A percentile compares a stretch with the other conserved stretches of the same genome.
phyloP scores from a whole-genome alignment of 2,113 vertebrate genomes.

The Sorex fumeus region DNA sequence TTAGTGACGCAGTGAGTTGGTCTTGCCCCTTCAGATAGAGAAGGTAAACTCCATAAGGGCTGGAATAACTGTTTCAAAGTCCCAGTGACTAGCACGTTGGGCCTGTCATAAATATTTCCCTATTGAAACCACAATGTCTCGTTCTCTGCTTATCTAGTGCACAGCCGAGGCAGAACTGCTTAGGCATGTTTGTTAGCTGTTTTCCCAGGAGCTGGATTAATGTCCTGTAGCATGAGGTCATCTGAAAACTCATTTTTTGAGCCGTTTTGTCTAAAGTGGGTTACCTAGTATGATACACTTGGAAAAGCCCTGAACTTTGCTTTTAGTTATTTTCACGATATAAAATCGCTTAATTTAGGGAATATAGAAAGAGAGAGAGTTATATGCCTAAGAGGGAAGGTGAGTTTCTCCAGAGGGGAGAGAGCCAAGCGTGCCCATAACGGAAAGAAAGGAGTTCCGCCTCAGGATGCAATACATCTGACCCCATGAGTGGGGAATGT shows the following conservation, averaged over 20 bases:
- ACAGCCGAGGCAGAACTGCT: not conserved
- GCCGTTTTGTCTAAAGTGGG: not conserved
- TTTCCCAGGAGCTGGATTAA: not conserved
- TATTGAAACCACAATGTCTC: not conserved
- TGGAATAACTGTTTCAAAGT: not conserved
- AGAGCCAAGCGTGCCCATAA: no score
- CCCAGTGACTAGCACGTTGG: not conserved
- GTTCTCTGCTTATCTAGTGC: not conserved
- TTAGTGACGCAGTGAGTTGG: slow-evolving; percentile 15
- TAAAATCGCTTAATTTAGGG: no score
- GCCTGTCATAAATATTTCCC: not conserved
- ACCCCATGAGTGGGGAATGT: no score
- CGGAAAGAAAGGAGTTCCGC: no score
- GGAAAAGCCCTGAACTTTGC: not conserved
- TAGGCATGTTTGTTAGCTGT: not conserved
- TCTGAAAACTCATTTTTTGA: slow-evolving; percentile 7
- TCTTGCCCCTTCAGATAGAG: not conserved
- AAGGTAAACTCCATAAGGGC: not conserved
- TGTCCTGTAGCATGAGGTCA: not conserved
- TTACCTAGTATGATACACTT: not conserved
- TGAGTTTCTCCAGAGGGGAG: no score
- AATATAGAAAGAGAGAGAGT: no score
- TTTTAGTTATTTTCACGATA: no score
- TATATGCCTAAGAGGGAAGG: no score
- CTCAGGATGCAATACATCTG: no score